Evolutionary conservation across 2,888 invertebrate species (phyloP).

Genomic region (Epistrophe eligans): DNA sequence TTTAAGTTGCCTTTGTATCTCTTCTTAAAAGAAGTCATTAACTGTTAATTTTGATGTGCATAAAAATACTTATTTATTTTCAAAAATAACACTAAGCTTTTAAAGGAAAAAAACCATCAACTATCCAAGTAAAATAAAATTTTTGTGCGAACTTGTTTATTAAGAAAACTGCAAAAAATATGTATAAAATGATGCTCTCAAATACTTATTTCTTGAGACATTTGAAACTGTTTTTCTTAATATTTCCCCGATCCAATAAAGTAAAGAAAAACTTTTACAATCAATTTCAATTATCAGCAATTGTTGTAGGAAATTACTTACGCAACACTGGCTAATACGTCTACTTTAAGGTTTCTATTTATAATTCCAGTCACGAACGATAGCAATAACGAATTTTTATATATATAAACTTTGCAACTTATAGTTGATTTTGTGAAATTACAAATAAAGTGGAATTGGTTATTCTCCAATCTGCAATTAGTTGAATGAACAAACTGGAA

Average conservation of each 20-base stretch:
- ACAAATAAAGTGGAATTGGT: conserved; percentile 1
- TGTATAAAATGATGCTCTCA: background rate
- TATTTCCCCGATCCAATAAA: background rate
- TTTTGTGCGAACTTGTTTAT: background rate
- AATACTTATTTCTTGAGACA: background rate
- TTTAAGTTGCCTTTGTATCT: too few species aligned
- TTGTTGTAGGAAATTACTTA: conserved; percentile 7
- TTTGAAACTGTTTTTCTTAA: background rate
- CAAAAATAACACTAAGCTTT: too few species aligned
- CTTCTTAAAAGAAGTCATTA: too few species aligned
- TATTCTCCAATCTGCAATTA: background rate
- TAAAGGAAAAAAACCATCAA: background rate
- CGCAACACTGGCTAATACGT: conserved; percentile 3
- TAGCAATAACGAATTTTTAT: conserved; percentile 12
- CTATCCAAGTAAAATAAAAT: background rate
- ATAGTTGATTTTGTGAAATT: background rate
- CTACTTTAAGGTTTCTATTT: conserved; percentile 32
- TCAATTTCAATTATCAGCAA: conserved; percentile 19
- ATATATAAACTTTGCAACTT: background rate
- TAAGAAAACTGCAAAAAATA: background rate
- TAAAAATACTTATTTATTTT: too few species aligned
- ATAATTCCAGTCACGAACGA: conserved; percentile 38
- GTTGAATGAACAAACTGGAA: background rate
- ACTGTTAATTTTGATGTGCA: too few species aligned
- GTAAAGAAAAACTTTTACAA: background rate